Base-by-base conservation (phyloP, 2,888 invertebrate genomes). In the Nemotelus nigrinus region DNA sequence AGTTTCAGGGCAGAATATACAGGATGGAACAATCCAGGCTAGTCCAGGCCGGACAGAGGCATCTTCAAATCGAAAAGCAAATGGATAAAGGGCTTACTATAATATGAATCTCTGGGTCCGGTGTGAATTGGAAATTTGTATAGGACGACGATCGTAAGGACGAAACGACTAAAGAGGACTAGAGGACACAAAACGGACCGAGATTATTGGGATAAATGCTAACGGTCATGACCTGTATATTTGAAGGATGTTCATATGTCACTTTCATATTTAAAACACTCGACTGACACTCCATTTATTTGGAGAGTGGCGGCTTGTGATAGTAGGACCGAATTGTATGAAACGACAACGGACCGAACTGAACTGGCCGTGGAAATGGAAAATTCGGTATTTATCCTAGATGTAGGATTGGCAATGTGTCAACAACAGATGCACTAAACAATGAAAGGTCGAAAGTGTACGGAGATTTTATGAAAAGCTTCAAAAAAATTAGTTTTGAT, bases 251-350 rank as follows among this genome's bases (percentile, higher is more conserved):
- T 63, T 43, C 63, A 63, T 63, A 63, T 63, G 72, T 74, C 74
- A 70, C 50, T 60, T 60, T 74, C 74, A 74, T 74, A 74, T 74
- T 74, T 60, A 74, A 74, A 74, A 74, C 74, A 74, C 63, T 74
- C 60, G 74, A 74, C 60, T 74, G 57, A 63, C 74, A 74, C 74
- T 74, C 74, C 60, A 74, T 74, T 74, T 74, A 60, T 8, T 63
- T 63, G 60, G 48, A 60, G 57, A 68, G 48, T 25, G 25, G 25
- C 25, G 39, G 53, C 55, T 5, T 43, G n/a, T 47, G 70, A 55
- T 70, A 55, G 70, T 67, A n/a, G 47, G 44, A 8, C 57, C 57
- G 3, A 5, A 10, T 10, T 57, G 10, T 8, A 25, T 10, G 57
- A 4, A 57, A 45, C 45, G 45, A 44, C n/a, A 8, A 43, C n/a